Percentiles rank a stretch among this genome's conserved stretches.
phyloP scores from a whole-genome alignment of 2,888 invertebrate species.

The Hololepta plana region DNA sequence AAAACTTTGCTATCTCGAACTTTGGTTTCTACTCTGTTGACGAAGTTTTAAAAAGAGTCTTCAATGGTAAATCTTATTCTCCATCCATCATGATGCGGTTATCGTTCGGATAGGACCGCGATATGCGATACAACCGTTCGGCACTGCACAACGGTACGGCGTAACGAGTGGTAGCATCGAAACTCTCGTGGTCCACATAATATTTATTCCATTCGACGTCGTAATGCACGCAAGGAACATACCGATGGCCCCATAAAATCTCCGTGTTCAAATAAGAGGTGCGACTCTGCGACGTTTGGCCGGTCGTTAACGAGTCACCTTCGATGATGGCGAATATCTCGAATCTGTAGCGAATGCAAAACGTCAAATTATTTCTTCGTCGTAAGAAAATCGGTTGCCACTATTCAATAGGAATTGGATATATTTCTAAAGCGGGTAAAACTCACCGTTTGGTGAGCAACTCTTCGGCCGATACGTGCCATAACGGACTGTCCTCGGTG shows the following conservation, averaged over 20 bases:
- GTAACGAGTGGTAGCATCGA: conserved; percentile 45
- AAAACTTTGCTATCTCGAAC: no score
- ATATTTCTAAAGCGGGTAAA: background rate
- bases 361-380: background rate
- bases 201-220: conserved; percentile 40
- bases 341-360: conserved; percentile 39
- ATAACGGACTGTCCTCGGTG: conserved; percentile 58
- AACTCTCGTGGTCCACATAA: conserved; percentile 40
- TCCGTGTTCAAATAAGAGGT: conserved; percentile 65
- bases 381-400: no score
- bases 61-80: no score
- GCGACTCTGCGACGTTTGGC: conserved; percentile 50
- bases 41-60: no score
- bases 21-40: no score
- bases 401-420: no score
- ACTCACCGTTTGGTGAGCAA: conserved; percentile 39
- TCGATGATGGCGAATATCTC: conserved; percentile 68
- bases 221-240: conserved; percentile 32
- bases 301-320: conserved; percentile 64
- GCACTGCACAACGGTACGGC: conserved; percentile 79
- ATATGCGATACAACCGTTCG: no score
- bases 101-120: no score
- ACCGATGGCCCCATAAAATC: conserved; percentile 69
- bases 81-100: no score
- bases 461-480: conserved; percentile 55